These are phyloP conservation scores for Agrotis puta DNA, from an alignment of 2,888 invertebrate species.

Conservation along the genomic window DNA sequence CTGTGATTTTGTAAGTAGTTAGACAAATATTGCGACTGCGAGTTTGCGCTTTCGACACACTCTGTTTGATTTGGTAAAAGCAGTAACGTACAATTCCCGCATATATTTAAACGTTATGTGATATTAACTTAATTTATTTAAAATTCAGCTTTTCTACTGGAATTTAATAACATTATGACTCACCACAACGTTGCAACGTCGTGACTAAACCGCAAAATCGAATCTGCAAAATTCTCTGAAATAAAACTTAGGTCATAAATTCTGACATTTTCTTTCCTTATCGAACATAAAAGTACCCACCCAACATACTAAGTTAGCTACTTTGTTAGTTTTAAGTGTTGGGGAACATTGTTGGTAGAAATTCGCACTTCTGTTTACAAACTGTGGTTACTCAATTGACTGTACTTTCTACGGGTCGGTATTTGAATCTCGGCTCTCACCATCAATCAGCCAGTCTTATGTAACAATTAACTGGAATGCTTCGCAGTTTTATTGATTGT, in stretches of 20 bases:
- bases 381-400: constrained; percentile 7
- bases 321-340: constrained; percentile 33
- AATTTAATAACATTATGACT: constrained; percentile 24
- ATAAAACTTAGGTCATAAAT: constrained; percentile 61
- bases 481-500: constrained; percentile 55
- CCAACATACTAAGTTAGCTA: constrained; percentile 39
- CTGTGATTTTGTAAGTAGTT: constrained; percentile 69
- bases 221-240: constrained; percentile 53
- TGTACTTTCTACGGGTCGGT: constrained; percentile 53
- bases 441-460: constrained; percentile 41
- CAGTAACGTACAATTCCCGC: constrained; percentile 55
- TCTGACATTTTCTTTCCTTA: constrained; percentile 46
- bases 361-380: constrained; percentile 38
- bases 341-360: constrained; percentile 42
- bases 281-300: constrained; percentile 48
- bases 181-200: constrained; percentile 39
- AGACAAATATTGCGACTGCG: constrained; percentile 65
- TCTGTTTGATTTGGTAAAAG: constrained; percentile 74
- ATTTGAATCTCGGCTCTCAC: constrained; percentile 43
- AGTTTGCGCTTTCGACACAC: constrained; percentile 71
- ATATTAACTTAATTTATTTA: constrained; percentile 52
- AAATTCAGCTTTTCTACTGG: constrained; percentile 38
- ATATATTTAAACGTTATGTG: constrained; percentile 53
- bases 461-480: constrained; percentile 53
- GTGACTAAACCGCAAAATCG: constrained; percentile 55